A percentile compares a stretch with the other conserved stretches of the same genome.
Conservation (phyloP, 1,140 invertebrate genomes). For the Atta cephalotes region DNA sequence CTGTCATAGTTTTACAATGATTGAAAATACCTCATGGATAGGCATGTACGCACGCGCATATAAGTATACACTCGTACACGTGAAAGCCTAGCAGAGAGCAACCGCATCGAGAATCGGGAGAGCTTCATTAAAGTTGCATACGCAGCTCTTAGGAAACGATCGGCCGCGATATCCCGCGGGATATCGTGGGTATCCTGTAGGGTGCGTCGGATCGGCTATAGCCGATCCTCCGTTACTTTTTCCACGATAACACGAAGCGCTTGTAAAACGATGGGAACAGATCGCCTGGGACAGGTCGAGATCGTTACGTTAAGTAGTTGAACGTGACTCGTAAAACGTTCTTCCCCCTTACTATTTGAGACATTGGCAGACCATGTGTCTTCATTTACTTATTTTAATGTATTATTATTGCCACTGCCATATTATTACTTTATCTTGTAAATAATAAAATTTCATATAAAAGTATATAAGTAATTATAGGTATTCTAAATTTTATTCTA, state of each 20-base stretch:
- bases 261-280: slow-evolving; percentile 65
- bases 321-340: slow-evolving; percentile 73
- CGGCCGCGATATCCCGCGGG: slow-evolving; percentile 80
- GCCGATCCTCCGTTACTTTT: slow-evolving; percentile 51
- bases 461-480: background rate
- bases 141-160: slow-evolving; percentile 85
- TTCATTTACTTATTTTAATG: background rate
- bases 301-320: slow-evolving; percentile 73
- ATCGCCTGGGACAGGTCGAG: slow-evolving; percentile 71
- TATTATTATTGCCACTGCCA: background rate
- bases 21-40: slow-evolving; percentile 82
- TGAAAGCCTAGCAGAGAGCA: slow-evolving; percentile 10
- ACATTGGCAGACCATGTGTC: background rate
- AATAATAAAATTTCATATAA: background rate
- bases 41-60: slow-evolving; percentile 8
- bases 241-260: slow-evolving; percentile 59
- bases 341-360: background rate
- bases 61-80: slow-evolving; percentile 28
- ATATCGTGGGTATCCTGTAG: slow-evolving; percentile 78
- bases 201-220: slow-evolving; percentile 83
- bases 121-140: slow-evolving; percentile 85
- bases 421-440: background rate
- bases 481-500: background rate
- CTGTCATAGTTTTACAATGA: slow-evolving; percentile 86
- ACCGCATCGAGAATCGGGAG: slow-evolving; percentile 73